Conservation (phyloP, 2,113 vertebrate species). For the Thunnus maccoyii region DNA sequence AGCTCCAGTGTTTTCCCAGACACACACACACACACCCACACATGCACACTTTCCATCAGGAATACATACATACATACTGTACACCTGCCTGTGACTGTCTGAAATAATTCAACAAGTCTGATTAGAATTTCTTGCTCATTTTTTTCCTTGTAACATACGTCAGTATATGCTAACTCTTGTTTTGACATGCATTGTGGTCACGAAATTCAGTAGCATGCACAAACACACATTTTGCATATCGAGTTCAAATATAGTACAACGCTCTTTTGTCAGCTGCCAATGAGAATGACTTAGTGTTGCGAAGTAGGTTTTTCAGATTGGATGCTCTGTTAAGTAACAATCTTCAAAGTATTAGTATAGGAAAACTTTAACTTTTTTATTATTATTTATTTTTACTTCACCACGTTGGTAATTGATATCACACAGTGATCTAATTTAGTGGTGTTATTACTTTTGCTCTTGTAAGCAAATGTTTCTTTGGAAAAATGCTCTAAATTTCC, state of each 20-base stretch:
- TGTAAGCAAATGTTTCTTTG: too few relatives aligned
- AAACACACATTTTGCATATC: not conserved
- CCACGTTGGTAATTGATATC: too few relatives aligned
- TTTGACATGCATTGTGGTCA: constrained; percentile 23
- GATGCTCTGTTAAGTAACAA: not conserved
- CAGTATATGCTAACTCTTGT: constrained; percentile 1
- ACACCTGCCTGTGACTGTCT: constrained; percentile 63
- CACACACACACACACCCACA: constrained; percentile 27
- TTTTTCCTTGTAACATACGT: constrained; percentile 6
- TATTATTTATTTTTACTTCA: not conserved
- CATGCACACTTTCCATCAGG: constrained; percentile 48
- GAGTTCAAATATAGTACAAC: too few relatives aligned
- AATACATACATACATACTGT: constrained; percentile 38
- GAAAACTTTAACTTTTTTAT: not conserved
- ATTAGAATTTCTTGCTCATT: constrained; percentile 45
- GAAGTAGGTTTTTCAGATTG: too few relatives aligned
- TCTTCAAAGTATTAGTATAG: not conserved
- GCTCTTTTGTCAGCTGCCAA: too few relatives aligned
- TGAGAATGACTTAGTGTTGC: not conserved
- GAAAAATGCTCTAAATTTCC: too few relatives aligned
- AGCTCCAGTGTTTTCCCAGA: constrained; percentile 59
- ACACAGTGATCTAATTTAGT: not conserved
- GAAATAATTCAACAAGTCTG: constrained; percentile 44
- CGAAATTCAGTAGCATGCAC: not conserved
- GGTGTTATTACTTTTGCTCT: too few relatives aligned